Evolutionary conservation across 2,797 vertebrate genomes (phyloP).

Genomic region (Tympanoctomys barrerae): DNA sequence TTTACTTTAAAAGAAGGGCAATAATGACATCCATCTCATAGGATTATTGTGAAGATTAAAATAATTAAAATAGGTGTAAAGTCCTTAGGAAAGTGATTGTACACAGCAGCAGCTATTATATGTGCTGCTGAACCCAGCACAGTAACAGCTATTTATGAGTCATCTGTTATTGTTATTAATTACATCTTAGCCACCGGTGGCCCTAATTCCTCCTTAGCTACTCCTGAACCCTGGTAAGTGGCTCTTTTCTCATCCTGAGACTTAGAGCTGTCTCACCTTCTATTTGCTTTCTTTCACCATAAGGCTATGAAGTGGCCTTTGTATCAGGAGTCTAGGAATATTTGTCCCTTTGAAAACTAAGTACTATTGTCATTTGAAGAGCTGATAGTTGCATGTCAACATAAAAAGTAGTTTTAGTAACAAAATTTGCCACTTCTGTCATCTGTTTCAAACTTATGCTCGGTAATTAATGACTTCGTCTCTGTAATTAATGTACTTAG

Average conservation of each 20-base stretch:
- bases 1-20: not conserved
- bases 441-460: slow-evolving; percentile 1
- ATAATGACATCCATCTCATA: not conserved
- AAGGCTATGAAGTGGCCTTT: not conserved
- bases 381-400: not conserved
- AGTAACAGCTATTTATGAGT: not conserved
- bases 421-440: not conserved
- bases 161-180: not conserved
- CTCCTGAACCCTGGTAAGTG: not conserved
- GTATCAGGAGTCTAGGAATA: not conserved
- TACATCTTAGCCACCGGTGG: not conserved
- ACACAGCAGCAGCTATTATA: not conserved
- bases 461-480: not conserved
- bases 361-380: not conserved
- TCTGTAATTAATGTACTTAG: not conserved
- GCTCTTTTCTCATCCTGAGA: not conserved
- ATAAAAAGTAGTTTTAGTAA: not conserved
- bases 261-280: not conserved
- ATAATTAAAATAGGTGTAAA: not conserved
- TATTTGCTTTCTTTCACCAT: not conserved
- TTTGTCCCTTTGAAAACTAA: not conserved
- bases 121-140: not conserved
- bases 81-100: not conserved
- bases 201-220: not conserved
- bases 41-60: not conserved